Percentiles rank a stretch among this genome's conserved stretches.
Conservation (phyloP, 2,113 vertebrate species). For the Recurvirostra avosetta region DNA sequence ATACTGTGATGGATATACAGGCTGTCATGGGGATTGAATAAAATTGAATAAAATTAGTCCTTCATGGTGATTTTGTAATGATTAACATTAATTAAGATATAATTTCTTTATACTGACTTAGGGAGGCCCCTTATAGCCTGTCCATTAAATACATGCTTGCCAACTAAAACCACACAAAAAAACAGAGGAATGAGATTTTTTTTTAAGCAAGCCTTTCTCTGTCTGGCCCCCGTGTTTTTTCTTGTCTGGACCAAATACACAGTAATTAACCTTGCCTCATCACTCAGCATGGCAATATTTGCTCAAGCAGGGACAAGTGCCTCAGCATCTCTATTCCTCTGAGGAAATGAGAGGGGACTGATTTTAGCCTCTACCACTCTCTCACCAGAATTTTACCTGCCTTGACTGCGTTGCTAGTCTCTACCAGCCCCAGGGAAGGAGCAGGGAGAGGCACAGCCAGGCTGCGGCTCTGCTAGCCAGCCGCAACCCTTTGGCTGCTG, state of each 20-base stretch:
- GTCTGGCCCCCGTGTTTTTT: not conserved
- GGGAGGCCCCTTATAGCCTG: not conserved
- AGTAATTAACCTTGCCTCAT: not conserved
- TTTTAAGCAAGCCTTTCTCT: not conserved
- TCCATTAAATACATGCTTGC: not conserved
- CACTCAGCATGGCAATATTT: not conserved
- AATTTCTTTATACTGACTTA: not conserved
- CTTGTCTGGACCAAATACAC: not conserved
- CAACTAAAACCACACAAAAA: not conserved
- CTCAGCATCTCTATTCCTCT: not conserved
- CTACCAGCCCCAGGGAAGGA: not conserved
- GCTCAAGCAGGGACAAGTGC: not conserved
- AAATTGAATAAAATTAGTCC: not conserved
- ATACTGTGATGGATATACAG: not conserved
- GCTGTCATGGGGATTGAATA: not conserved
- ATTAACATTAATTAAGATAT: not conserved
- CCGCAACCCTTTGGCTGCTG: not conserved
- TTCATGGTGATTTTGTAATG: not conserved
- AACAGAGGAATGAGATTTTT: not conserved
- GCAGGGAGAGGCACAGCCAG: not conserved
- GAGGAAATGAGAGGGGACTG: not conserved
- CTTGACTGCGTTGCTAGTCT: not conserved
- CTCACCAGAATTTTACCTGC: not conserved
- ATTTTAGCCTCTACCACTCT: not conserved
- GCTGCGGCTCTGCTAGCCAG: not conserved